Evolutionary conservation across 2,888 invertebrate genomes (phyloP), one percentile per base, ranked within the genome.

Genomic region (Salpingus planirostris): DNA sequence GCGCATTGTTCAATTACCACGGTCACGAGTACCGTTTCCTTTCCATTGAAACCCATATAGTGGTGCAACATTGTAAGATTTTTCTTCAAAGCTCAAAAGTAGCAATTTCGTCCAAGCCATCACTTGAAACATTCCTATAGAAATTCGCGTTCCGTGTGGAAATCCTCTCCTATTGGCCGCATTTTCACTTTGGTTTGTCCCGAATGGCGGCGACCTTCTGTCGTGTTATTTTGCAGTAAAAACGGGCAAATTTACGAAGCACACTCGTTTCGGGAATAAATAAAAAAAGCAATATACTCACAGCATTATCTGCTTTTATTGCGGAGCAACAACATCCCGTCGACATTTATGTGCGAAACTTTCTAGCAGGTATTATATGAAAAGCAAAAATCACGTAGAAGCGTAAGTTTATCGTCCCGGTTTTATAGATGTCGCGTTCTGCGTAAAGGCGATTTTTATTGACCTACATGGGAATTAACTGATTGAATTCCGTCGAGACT

Each of bases 1-100:
- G 39, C 33, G 33, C 27, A 39, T 39, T 39, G 35, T 26, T 39
- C 27, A 27, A 39, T 39, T 39, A 29, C 34, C 31, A 39, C 36
- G 39, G 39, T 39, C 39, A 39, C 39, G 39, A 39, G 33, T 36
- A 32, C 24, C 32, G 33, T 29, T 39, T 39, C 36, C 33, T 26
- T 33, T 33, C 24, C 29, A 38, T 33, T 38, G 27, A n/a, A n/a
- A n/a, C n/a, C n/a, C n/a, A n/a, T n/a, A n/a, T n/a, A n/a, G n/a
- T n/a, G n/a, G n/a, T n/a, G n/a, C n/a, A n/a, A n/a, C n/a, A n/a
- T n/a, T n/a, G n/a, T n/a, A n/a, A n/a, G n/a, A n/a, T n/a, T n/a
- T n/a, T n/a, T n/a, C n/a, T n/a, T n/a, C n/a, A n/a, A n/a, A n/a
- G n/a, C n/a, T n/a, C n/a, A n/a, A n/a, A n/a, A n/a, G n/a, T n/a